Evolutionary conservation across 2,888 invertebrate species (phyloP).

Genomic region (Lepidocyrtinus sp.): DNA sequence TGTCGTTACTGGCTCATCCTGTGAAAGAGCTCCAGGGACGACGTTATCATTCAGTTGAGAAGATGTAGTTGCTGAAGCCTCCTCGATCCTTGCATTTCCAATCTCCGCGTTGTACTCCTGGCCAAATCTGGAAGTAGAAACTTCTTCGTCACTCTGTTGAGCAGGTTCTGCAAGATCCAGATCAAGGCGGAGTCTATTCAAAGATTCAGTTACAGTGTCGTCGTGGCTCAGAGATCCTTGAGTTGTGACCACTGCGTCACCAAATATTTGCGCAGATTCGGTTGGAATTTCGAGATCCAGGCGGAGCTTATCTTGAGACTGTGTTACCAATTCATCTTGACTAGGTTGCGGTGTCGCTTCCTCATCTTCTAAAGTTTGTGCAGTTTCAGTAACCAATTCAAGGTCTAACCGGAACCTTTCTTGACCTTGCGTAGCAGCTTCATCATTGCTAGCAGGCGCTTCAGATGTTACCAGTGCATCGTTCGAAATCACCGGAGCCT

Average conservation of each 20-base stretch:
- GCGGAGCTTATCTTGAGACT: background rate
- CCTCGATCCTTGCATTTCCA: background rate
- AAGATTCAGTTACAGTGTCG: conserved; percentile 10
- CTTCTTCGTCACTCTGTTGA: background rate
- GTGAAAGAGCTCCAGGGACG: background rate
- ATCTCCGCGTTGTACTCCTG: background rate
- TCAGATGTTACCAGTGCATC: background rate
- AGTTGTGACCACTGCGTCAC: conserved; percentile 54
- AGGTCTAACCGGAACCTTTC: background rate
- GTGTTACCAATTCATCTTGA: background rate
- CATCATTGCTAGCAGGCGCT: background rate
- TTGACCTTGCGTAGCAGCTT: background rate
- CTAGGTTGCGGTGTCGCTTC: background rate
- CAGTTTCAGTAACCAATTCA: background rate
- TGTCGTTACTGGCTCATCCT: background rate
- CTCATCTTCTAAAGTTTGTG: too few relatives aligned
- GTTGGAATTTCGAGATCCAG: background rate
- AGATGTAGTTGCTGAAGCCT: background rate
- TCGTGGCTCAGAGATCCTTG: conserved; percentile 18
- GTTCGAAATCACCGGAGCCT: conserved; percentile 19
- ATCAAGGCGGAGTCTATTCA: background rate
- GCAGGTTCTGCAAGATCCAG: background rate
- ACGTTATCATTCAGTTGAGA: background rate
- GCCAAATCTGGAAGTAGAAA: background rate
- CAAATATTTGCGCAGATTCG: conserved; percentile 32